Base-by-base conservation (phyloP, 1,140 invertebrate species). In the Hydropsyche tenuis region DNA sequence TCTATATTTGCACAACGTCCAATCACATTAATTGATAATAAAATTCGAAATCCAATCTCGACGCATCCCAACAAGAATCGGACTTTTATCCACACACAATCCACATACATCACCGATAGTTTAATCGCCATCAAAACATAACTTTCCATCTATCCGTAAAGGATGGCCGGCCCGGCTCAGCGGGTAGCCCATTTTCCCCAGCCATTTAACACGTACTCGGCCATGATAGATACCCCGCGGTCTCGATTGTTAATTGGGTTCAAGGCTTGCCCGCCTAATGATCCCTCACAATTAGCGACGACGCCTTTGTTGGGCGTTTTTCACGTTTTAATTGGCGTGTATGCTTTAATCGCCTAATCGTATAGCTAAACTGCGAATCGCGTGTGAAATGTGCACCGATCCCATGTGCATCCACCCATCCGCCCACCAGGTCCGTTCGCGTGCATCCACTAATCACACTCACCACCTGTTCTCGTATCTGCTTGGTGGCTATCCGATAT, bases 241-340 rank as follows among this genome's bases (percentile, higher is more conserved):
- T 20, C 72, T 69, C 65, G 51, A 68, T 66, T 60, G 72, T 76
- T 76, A 71, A 76, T 76, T 76, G 75, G 75, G 53, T 53, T 73
- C 64, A 56, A 69, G 64, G 45, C 64, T 64, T 71, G 72, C 45
- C 45, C 22, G 56, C 14, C 75, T 76, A 76, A 76, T 73, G 75
- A 76, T 68, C 60, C 46, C 30, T 73, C 64, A 76, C 63, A 76
- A 73, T 73, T 73, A 73, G 42, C 6, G 63, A 37, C 3, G 30
- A 37, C 30, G 30, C 30, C 30, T 37, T 37, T 9, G 30, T 9
- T 9, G 30, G 30, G 30, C 30, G 20, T 53, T 53, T 53, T 53
- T 12, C 63, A 16, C 27, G 0, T 69, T 18, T 43, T 69, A 51
- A 18, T 56, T 56, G 68, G 51, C 25, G 48, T 56, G 48, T 18